Evolutionary conservation across 2,113 vertebrate genomes (phyloP).

Genomic region (Plecotus auritus): DNA sequence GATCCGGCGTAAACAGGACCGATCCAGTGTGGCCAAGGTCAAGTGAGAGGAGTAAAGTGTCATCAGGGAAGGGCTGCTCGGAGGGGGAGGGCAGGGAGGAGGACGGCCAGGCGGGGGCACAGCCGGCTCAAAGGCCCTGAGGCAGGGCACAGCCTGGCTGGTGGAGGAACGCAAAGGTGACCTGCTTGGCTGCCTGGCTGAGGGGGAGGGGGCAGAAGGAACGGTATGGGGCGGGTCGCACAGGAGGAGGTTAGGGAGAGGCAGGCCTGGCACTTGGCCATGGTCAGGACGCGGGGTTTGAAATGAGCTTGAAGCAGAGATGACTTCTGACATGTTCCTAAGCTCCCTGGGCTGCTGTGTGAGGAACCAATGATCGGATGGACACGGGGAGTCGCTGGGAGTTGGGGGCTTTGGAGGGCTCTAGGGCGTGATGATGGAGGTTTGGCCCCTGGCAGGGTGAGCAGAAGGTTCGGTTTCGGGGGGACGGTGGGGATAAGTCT

Average conservation of each 20-base stretch:
- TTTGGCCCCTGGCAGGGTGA: not conserved
- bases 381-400: rapidly evolving
- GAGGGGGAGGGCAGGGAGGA: not conserved
- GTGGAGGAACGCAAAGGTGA: not conserved
- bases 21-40: not conserved
- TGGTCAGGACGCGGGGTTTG: not conserved
- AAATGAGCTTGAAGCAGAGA: not conserved
- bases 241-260: not conserved
- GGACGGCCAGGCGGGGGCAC: not conserved
- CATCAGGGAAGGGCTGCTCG: not conserved
- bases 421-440: not conserved
- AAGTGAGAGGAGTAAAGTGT: not conserved
- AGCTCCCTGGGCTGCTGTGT: not conserved
- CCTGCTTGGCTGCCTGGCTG: not conserved
- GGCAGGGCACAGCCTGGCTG: not conserved
- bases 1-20: too few relatives aligned
- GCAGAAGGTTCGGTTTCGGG: not conserved
- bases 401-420: not conserved
- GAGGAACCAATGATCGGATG: not conserved
- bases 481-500: not conserved
- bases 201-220: not conserved
- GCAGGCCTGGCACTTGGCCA: not conserved
- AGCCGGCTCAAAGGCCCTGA: not conserved
- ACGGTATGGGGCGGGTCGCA: rapidly evolving
- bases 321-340: not conserved